Evolutionary conservation across 2,113 vertebrate species (phyloP).

Genomic region (Galemys pyrenaicus): DNA sequence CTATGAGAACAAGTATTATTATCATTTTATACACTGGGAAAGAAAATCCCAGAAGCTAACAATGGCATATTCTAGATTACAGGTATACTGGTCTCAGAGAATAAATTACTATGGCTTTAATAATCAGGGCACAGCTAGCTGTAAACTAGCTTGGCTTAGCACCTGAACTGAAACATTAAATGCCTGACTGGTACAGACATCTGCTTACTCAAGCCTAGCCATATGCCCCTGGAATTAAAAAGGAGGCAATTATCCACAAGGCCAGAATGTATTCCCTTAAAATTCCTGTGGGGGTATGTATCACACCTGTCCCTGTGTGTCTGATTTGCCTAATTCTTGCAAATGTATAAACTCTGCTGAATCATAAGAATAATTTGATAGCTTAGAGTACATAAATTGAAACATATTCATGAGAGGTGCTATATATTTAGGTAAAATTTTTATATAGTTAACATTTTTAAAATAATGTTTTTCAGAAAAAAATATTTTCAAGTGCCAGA

Average conservation of each 20-base stretch:
- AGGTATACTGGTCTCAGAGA: not conserved
- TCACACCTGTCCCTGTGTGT: not conserved
- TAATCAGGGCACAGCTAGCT: not conserved
- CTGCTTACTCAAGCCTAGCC: not conserved
- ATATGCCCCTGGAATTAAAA: not conserved
- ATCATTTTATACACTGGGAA: not conserved
- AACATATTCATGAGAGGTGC: not conserved
- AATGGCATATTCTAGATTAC: not conserved
- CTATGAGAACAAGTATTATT: not conserved
- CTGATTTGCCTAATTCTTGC: not conserved
- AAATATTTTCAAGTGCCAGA: conserved; percentile 1
- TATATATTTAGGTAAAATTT: not conserved
- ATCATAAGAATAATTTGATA: not conserved
- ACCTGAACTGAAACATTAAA: not conserved
- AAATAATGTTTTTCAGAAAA: not conserved
- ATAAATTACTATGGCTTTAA: not conserved
- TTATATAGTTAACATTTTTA: not conserved
- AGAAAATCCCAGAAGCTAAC: conserved; percentile 8
- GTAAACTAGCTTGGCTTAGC: not conserved
- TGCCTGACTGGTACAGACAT: not conserved
- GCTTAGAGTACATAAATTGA: not conserved
- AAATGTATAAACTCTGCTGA: not conserved
- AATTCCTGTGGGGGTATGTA: not conserved
- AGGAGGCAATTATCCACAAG: not conserved
- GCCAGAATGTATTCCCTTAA: not conserved